Base-by-base conservation (phyloP, 2,888 invertebrate genomes). In the Prenolepis imparis region DNA sequence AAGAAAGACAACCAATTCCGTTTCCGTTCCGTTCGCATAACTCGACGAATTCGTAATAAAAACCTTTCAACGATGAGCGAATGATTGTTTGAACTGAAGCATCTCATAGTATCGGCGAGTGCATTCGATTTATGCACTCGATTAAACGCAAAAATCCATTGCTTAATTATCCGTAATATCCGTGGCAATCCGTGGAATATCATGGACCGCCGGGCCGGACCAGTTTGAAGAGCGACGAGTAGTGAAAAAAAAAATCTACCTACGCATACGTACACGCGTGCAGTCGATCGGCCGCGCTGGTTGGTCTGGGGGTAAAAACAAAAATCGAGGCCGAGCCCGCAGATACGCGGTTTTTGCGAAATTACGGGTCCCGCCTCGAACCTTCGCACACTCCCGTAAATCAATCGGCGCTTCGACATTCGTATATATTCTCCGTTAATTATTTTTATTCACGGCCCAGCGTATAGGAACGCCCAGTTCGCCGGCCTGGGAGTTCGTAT, bases 391-490 rank as follows among this genome's bases (percentile, higher is more conserved):
- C 89, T 89, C 91, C 89, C 91, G 91, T 92, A 93, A 92, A 93
- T 93, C 93, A 93, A 93, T 93, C 92, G 92, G 87, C 89, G 88
- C 88, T 91, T 89, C 91, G 91, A 92, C 91, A 89, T 91, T 90
- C 90, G 89, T 91, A 86, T 90, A 89, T 87, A 93, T 91, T 91
- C 90, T 91, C 86, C 92, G 92, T 91, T 93, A 93, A 93, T 93
- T 92, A 93, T 92, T 93, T 93, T 93, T 92, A 93, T 93, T 93
- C 93, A 91, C 93, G 90, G 90, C 85, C 88, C 90, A 85, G 88
- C 87, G 84, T 89, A 88, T 88, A 92, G 91, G 83, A 92, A 91
- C 89, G 90, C 88, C 89, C 87, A 86, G 84, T 83, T 64, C 81
- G 81, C 77, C 83, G 82, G 57, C 74, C 73, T 68, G 66, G 67